Base-by-base conservation (phyloP, 2,797 vertebrate species). In the Selene dorsalis region DNA sequence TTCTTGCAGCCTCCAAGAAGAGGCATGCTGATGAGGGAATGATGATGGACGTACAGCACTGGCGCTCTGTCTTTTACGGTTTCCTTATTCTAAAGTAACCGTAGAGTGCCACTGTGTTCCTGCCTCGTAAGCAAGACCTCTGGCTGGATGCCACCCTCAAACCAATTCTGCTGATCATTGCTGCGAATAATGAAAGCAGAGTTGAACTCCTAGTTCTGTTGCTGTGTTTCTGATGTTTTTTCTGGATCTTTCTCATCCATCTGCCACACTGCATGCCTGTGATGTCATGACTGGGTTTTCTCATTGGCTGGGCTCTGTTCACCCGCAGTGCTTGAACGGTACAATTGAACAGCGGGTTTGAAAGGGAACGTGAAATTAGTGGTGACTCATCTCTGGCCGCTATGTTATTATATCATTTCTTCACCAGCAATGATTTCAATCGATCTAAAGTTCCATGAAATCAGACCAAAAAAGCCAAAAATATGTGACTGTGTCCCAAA, bases 361-460 rank as follows among this genome's bases (percentile, higher is more conserved):
- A 91, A 90, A 82, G 77, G 91, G 87, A 95, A 95, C 88, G 79
- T 94, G 69, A 94, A 94, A 94, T 95, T 93, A 94, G 93, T 89
- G 93, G 90, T 94, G 92, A 94, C 86, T 94, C 92, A 94, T 93
- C 84, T 81, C 84, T 91, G 85, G 85, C 85, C 73, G 82, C 87
- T 86, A 77, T 94, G 87, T 93, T 88, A 94, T 94, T 95, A 93
- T 92, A 92, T 87, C 26, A 90, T 94, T 94, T 94, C 87, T 91
- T 89, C 84, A 93, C 88, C 88, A 85, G 87, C 71, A 89, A 92
- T 86, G 73, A 94, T 92, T 94, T 90, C 79, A 90, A 92, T 94
- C 87, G 82, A 93, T 95, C 77, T 85, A 84, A 92, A 88, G 89
- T 95, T 94, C 90, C 92, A 94, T 91, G 84, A 93, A 93, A 91